Evolutionary conservation across 1,140 invertebrate species (phyloP), one percentile per base, ranked within the genome.

Genomic region (Pemphigus obesinymphae): DNA sequence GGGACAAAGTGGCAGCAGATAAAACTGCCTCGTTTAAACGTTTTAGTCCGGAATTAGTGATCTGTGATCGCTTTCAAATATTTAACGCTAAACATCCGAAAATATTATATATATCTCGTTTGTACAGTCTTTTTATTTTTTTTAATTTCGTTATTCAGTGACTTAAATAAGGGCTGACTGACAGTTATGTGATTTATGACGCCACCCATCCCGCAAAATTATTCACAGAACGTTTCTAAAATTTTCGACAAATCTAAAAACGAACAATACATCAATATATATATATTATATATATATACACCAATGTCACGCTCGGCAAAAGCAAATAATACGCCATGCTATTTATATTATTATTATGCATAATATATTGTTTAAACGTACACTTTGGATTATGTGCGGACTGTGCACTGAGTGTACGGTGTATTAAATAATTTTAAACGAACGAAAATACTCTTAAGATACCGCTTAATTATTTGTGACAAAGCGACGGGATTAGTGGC

Each of bases 31-130:
- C 31, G 10, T 68, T 68, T 40, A 40, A 68, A 68, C 31, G 34
- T 37, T 68, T 3, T 40, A 68, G 37, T 43, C 37, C 66, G 66
- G 37, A 43, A 66, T 66, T 66, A 66, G 61, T 31, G 61, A 70
- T 70, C 66, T 43, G 66, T 23, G 66, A 70, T 70, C 66, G 66
- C n/a, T 70, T 70, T 70, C 66, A 40, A 68, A 68, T n/a, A n/a
- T 68, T 68, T 68, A 68, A 68, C 23, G 63, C 34, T 68, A 40
- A 13, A 73, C 45, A 73, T 73, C 70, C 40, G 70, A 48, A 43
- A 73, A 50, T 43, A 40, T 8, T 8, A 8, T 40, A 40, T 73
- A n/a, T 73, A 48, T 75, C 45, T 50, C 23, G 45, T 53, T 75
- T 26, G 72, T 31, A 10, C 20, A 26, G 17, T 50, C 48, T 48